Evolutionary conservation across 35 echinoderm and acorn worm genomes (phyloP), one percentile per base, ranked within the genome.

Genomic region (Anneissia japonica): DNA sequence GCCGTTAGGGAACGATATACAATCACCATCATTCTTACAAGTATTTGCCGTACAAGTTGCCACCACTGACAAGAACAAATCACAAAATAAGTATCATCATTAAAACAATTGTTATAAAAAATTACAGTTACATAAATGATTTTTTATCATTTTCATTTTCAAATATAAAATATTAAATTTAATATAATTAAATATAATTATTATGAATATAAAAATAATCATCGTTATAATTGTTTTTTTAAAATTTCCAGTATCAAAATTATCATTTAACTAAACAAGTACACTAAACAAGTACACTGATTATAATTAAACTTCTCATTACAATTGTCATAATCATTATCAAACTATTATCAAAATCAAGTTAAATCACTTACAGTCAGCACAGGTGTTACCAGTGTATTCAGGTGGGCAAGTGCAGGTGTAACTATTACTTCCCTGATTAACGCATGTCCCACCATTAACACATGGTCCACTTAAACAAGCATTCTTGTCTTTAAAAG

Each of bases 1-100:
- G 13, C 85, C 75, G 0, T 35, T 40, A 3, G 33, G 19, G 0
- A 82, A 41, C 26, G 64, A 36, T 0, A 21, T 14, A 73, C 91
- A 92, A 17, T 64, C 73, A 19, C 86, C 91, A 21, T 86, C 91
- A 79, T 92, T 92, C 35, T 38, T 0, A 79, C 91, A 92, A 21
- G 91, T 85, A 12, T 32, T 39, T 7, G 33, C 16, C 40, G 46
- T 45, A 84, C 90, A 92, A 38, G 39, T 74, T 29, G 72, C 30
- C 7, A 74, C 39, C 0, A 81, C 76, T 84, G 76, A 38, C 87
- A 87, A 35, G 26, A 76, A 30, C n/a, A n/a, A n/a, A n/a, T n/a
- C n/a, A n/a, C n/a, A n/a, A n/a, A n/a, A n/a, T n/a, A n/a, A n/a
- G n/a, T n/a, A n/a, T n/a, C n/a, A n/a, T n/a, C n/a, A n/a, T n/a